Evolutionary conservation across 64 coral and sea anemone species (phyloP), one percentile per base, ranked within the genome.

Genomic region (Platygyra sinensis): DNA sequence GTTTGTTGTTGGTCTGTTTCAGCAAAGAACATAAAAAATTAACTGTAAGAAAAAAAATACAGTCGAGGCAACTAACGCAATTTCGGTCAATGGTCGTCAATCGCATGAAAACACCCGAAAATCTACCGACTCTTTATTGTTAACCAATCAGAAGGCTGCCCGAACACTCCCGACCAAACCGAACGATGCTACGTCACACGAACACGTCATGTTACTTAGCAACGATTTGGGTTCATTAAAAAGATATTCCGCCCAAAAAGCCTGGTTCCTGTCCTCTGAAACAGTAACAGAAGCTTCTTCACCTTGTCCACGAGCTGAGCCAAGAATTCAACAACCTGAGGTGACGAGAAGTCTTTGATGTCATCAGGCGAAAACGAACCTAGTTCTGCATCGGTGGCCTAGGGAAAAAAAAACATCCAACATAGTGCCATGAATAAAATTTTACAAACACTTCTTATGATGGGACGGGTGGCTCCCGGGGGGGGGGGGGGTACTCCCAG

Each of bases 271-370:
- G 42, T 46, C 3, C 42, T 5, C 42, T 46, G 42, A 46, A 46
- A 46, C 42, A 0, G 42, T 46, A 46, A 46, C 42, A 46, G 0
- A 46, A 46, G 7, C 42, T 46, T 46, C 7, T 46, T 94, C 46
- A 84, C 80, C 80, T 84, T 51, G 36, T 84, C 80, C 19, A 84
- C 62, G 33, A 84, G 31, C 38, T 84, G 80, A n/a, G 80, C 80
- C 61, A 84, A 50, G 24, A 84, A 84, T 49, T 84, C 80, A 46
- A 84, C 80, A 49, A 84, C 80, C 14, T 84, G 80, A 24, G 80
- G 62, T 1, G 80, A 62, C 1, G 62, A 39, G 24, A 84, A 84
- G 14, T 67, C 61, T 38, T 84, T 84, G 22, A 84, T 84, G 60
- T 84, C 80, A 67, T 67, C 80, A 13, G 10, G 30, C 3, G 80